phyloP scores from a whole-genome alignment of 2,888 invertebrate species.

The Metalampra italica region DNA sequence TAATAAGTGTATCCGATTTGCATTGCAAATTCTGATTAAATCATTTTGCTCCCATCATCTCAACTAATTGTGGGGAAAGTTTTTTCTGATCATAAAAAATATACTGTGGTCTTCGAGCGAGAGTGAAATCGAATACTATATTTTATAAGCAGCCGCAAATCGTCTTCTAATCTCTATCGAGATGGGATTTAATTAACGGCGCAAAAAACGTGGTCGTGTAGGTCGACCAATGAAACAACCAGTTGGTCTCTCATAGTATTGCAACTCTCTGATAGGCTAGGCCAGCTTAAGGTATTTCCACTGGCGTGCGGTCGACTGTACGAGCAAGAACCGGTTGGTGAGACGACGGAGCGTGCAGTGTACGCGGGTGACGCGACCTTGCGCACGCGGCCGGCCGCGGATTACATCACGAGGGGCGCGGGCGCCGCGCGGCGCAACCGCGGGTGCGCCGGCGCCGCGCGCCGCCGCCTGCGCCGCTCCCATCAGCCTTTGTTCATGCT shows the following conservation, averaged over 20 bases:
- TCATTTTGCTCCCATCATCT: no score
- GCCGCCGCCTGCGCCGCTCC: slow-evolving; percentile 3
- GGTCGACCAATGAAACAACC: no score
- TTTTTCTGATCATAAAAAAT: no score
- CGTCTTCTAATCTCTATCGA: neutral
- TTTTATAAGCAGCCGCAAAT: no score
- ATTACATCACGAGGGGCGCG: slow-evolving; percentile 30
- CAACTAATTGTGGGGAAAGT: no score
- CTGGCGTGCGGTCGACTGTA: no score
- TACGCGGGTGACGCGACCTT: slow-evolving; percentile 41
- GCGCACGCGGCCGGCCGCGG: slow-evolving; percentile 24
- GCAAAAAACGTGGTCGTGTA: neutral
- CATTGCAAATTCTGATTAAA: neutral
- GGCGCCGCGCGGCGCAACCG: slow-evolving; percentile 16
- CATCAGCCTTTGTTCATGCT: no score
- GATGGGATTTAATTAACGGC: neutral
- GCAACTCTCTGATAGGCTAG: no score
- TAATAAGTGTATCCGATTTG: neutral
- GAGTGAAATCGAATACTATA: no score
- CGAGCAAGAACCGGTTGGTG: slow-evolving; percentile 30
- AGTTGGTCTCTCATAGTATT: no score
- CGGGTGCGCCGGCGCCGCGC: slow-evolving; percentile 13
- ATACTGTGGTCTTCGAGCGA: no score
- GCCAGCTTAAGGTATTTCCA: no score
- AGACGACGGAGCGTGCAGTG: slow-evolving; percentile 25